A percentile compares a stretch with the other conserved stretches of the same genome.
Evolutionary conservation across 2,113 vertebrate genomes (phyloP).

Genomic region (Pantherophis guttatus): DNA sequence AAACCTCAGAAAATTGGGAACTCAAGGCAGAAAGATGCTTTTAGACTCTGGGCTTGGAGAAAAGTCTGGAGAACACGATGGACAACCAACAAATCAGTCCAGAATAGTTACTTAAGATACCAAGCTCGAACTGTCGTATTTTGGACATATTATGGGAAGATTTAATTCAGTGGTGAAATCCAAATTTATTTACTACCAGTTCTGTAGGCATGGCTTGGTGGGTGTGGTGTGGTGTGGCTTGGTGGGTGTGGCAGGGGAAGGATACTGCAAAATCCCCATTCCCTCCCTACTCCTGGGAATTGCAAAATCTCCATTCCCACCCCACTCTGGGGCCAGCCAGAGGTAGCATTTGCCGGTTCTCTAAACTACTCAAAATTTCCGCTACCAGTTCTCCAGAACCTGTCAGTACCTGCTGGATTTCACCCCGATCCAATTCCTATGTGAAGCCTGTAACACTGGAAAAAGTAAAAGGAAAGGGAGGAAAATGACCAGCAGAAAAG

Average conservation of each 20-base stretch:
- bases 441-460: neutral
- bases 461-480: neutral
- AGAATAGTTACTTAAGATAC: neutral
- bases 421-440: neutral
- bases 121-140: neutral
- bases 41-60: neutral
- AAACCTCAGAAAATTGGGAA: neutral
- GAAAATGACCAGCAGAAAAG: neutral
- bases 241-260: too few species aligned
- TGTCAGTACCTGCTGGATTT: too few species aligned
- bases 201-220: too few species aligned
- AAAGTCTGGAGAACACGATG: neutral
- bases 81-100: neutral
- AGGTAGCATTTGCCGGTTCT: too few species aligned
- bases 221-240: too few species aligned
- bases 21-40: neutral
- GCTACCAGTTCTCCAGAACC: too few species aligned
- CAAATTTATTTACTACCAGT: too few species aligned
- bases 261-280: too few species aligned
- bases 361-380: too few species aligned
- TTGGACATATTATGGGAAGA: neutral
- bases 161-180: neutral
- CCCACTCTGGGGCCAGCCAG: too few species aligned
- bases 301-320: too few species aligned
- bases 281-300: too few species aligned